Percentiles rank a stretch among this genome's conserved stretches.
These are phyloP conservation scores for Iguana delicatissima DNA, from an alignment of 2,797 vertebrate species.

Conservation along the genomic window DNA sequence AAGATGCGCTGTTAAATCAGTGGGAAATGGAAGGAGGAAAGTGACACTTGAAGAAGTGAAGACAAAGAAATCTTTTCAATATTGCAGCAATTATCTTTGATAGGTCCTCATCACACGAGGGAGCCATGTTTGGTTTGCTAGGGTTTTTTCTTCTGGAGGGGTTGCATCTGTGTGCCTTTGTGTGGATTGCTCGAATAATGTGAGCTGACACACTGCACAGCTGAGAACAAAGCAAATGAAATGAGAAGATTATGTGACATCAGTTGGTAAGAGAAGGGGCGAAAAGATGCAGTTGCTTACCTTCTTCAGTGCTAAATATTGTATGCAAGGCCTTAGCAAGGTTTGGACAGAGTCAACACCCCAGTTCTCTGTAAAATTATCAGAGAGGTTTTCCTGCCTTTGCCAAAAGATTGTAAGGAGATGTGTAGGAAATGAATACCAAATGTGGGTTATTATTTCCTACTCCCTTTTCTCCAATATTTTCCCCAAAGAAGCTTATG, in stretches of 20 bases:
- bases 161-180: neutral
- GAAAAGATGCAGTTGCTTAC: neutral
- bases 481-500: neutral
- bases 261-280: neutral
- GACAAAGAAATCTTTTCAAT: neutral
- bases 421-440: neutral
- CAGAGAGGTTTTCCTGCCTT: neutral
- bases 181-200: neutral
- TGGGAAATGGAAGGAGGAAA: rapidly evolving
- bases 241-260: conserved; percentile 4
- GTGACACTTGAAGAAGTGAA: conserved; percentile 5
- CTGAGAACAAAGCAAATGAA: conserved; percentile 10
- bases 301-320: neutral
- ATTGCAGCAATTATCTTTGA: conserved; percentile 17
- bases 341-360: no score
- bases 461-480: neutral
- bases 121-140: neutral
- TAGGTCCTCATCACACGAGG: neutral
- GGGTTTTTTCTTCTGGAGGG: neutral
- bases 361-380: neutral
- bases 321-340: neutral
- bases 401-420: neutral
- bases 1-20: neutral
- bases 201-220: neutral
- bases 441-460: neutral